Evolutionary conservation across 1,140 invertebrate species (phyloP), one percentile per base, ranked within the genome.

Genomic region (Aphaenogaster rudis): DNA sequence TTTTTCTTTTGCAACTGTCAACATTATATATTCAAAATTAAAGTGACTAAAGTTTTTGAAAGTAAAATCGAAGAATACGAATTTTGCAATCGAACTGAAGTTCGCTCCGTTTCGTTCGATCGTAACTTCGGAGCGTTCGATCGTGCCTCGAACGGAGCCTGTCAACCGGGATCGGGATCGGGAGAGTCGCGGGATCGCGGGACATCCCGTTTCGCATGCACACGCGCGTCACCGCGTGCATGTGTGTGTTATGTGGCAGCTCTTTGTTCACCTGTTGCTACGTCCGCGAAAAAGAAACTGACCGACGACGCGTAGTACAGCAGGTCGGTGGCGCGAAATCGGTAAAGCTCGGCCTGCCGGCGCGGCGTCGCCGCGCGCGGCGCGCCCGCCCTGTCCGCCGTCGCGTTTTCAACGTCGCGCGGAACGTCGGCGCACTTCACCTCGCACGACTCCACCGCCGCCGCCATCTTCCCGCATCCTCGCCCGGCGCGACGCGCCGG

Each of bases 211-310:
- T 39, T 21, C 42, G 13, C 39, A 28, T 42, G 42, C 66, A 48
- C n/a, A 28, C 39, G 36, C 64, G 36, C 39, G 36, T 36, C 3
- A 2, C 0, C 15, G 48, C 21, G 6, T 42, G 33, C 1, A 5
- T 13, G 9, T 66, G 39, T 6, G 11, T 13, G n/a, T 77, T 28
- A 42, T 50, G 63, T 15, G 48, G 7, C 59, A 64, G 33, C 74
- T 88, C 81, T 87, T 89, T 91, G 80, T 90, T 92, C 92, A 95
- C 95, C 95, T 95, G 94, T 95, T 90, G 93, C 88, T 76, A 94
- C 81, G 87, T 94, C 94, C 64, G 91, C 88, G 67, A 93, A 76
- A 88, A 93, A 94, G 88, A 95, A 92, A 89, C 90, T 91, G 74
- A 95, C 88, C 63, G 93, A 95, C 66, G 93, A 92, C 54, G 92